phyloP scores from a whole-genome alignment of 2,888 invertebrate genomes.

The Amorpha juglandis region DNA sequence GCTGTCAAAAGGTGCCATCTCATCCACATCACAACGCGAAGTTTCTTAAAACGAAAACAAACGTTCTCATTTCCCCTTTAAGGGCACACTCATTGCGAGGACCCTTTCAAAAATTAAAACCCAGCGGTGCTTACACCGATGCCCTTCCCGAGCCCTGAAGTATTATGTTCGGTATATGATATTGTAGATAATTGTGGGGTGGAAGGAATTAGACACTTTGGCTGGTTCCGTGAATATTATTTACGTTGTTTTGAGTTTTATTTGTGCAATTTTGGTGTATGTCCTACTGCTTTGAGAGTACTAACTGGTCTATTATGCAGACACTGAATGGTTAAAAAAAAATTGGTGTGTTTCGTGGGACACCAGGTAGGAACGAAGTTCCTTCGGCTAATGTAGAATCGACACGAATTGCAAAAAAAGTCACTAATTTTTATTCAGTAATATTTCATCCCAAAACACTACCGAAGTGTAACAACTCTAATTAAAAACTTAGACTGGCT shows the following conservation, averaged over 20 bases:
- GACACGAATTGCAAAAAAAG: too few species aligned
- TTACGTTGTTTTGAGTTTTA: not conserved
- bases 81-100: slow-evolving; percentile 12
- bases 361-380: too few species aligned
- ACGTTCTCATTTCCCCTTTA: slow-evolving; percentile 22
- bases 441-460: too few species aligned
- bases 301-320: too few species aligned
- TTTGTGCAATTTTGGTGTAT: too few species aligned
- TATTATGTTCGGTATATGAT: slow-evolving; percentile 20
- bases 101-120: slow-evolving; percentile 29
- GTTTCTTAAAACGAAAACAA: slow-evolving; percentile 24
- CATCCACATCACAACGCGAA: slow-evolving; percentile 5
- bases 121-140: slow-evolving; percentile 23
- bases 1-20: slow-evolving; percentile 23
- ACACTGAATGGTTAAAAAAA: too few species aligned
- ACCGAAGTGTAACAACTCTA: too few species aligned
- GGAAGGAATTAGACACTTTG: not conserved
- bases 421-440: too few species aligned
- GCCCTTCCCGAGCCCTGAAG: slow-evolving; percentile 10
- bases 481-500: too few species aligned
- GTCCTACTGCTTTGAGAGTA: too few species aligned
- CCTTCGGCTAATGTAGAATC: too few species aligned
- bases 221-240: slow-evolving; percentile 7
- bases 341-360: too few species aligned
- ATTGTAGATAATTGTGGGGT: slow-evolving; percentile 13